phyloP scores from a whole-genome alignment of 2,888 invertebrate genomes.

The Aleiodes leptofemur region DNA sequence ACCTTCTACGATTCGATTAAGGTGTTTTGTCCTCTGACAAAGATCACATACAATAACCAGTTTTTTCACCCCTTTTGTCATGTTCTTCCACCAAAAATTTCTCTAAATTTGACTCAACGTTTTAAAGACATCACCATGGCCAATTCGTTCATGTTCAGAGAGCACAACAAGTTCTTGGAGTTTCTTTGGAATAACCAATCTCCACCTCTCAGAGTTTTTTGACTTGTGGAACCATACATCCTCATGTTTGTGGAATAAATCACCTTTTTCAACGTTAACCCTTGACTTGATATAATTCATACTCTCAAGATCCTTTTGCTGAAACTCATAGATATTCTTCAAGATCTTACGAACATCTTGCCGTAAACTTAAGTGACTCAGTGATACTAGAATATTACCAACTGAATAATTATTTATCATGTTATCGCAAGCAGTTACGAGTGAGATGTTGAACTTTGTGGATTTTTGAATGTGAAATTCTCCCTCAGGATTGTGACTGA shows the following conservation, averaged over 20 bases:
- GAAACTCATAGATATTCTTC: slow-evolving; percentile 1
- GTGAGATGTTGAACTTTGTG: slow-evolving; percentile 2
- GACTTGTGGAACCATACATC: neutral
- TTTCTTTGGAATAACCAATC: neutral
- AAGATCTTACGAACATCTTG: slow-evolving; percentile 26
- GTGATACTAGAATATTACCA: slow-evolving; percentile 20
- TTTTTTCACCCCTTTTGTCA: slow-evolving; percentile 21
- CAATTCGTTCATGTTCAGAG: slow-evolving; percentile 1
- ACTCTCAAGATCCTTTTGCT: neutral
- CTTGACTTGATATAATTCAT: neutral
- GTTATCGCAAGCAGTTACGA: neutral
- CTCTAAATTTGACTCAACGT: neutral
- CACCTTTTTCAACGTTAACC: neutral
- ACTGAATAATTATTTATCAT: neutral
- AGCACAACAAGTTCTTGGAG: neutral
- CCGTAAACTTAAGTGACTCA: slow-evolving; percentile 1
- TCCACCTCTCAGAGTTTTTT: neutral
- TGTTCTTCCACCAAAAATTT: slow-evolving; percentile 24
- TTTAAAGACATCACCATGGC: neutral
- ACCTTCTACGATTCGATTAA: slow-evolving; percentile 17
- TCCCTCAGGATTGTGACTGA: slow-evolving; percentile 57
- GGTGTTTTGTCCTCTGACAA: slow-evolving; percentile 25
- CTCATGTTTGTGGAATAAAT: slow-evolving; percentile 1
- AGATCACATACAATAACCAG: slow-evolving; percentile 25
- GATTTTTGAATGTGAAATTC: slow-evolving; percentile 34